Evolutionary conservation across 2,797 vertebrate species (phyloP).

Genomic region (Eleutherodactylus coqui): DNA sequence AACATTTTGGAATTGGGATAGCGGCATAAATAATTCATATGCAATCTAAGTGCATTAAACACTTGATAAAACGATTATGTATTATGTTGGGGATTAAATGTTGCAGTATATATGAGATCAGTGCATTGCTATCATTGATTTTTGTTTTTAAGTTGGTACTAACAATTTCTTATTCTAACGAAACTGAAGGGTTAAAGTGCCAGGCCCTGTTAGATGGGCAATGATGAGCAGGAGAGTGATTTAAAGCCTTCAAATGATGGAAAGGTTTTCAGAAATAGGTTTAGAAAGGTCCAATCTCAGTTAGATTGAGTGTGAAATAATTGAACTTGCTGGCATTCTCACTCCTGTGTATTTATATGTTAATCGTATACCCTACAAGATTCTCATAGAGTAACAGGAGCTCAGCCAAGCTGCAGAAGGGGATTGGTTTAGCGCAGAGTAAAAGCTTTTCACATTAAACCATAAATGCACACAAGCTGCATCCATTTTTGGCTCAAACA

Average conservation of each 20-base stretch:
- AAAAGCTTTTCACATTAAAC: conserved; percentile 59
- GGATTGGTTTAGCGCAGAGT: conserved; percentile 37
- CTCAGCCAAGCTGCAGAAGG: conserved; percentile 14
- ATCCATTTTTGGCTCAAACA: conserved; percentile 24
- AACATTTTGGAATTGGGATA: too few relatives aligned
- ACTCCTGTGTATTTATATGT: conserved; percentile 59
- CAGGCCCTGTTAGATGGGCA: conserved; percentile 24
- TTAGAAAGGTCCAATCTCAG: conserved; percentile 60
- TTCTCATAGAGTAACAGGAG: conserved; percentile 38
- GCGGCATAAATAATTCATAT: too few relatives aligned
- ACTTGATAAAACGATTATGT: not conserved
- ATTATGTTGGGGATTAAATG: not conserved
- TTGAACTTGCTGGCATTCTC: conserved; percentile 59
- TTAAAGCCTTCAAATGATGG: conserved; percentile 46
- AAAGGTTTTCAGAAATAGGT: conserved; percentile 56
- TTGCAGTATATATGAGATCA: not conserved
- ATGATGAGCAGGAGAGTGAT: conserved; percentile 49
- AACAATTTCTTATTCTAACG: not conserved
- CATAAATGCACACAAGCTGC: conserved; percentile 29
- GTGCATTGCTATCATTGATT: not conserved
- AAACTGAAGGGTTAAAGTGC: conserved; percentile 19
- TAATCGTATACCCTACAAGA: conserved; percentile 57
- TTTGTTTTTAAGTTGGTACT: not conserved
- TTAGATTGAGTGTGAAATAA: conserved; percentile 60
- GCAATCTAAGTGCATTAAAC: not conserved